A percentile compares a stretch with the other conserved stretches of the same genome.
These are phyloP conservation scores for Brachypterus glaber DNA, from an alignment of 2,888 invertebrate species.

Conservation along the genomic window DNA sequence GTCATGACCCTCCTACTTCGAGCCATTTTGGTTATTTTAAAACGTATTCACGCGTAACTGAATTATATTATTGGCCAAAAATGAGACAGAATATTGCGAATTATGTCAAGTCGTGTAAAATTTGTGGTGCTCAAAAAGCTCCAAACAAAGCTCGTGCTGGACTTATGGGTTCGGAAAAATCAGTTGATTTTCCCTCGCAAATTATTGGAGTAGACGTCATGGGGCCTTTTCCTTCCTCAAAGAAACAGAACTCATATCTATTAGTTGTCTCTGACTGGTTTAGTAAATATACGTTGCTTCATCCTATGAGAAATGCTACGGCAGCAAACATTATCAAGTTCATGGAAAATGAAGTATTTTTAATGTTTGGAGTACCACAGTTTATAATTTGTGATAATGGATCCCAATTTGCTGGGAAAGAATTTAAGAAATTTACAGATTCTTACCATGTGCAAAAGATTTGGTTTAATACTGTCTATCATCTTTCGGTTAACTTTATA, in stretches of 20 bases:
- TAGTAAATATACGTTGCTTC: background rate
- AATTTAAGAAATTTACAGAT: background rate
- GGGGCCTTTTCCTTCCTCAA: no score
- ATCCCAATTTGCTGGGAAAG: no score
- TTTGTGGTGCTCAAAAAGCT: no score
- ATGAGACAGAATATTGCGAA: conserved; percentile 9
- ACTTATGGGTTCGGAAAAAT: no score
- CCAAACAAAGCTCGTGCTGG: no score
- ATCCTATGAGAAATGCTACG: background rate
- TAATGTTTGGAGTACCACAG: no score
- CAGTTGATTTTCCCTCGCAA: no score
- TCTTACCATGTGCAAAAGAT: background rate
- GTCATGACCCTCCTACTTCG: conserved; percentile 4
- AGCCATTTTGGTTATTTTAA: conserved; percentile 12
- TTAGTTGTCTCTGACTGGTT: no score
- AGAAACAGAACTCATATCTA: no score
- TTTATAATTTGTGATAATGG: no score
- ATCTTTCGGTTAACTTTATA: background rate
- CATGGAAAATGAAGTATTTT: no score
- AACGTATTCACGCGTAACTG: conserved; percentile 4
- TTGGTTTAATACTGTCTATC: background rate
- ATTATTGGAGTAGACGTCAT: no score
- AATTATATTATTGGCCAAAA: conserved; percentile 10
- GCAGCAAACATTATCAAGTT: background rate
- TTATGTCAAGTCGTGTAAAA: conserved; percentile 14